Base-by-base conservation (phyloP, 2,113 vertebrate genomes). In the Acanthisitta chloris region DNA sequence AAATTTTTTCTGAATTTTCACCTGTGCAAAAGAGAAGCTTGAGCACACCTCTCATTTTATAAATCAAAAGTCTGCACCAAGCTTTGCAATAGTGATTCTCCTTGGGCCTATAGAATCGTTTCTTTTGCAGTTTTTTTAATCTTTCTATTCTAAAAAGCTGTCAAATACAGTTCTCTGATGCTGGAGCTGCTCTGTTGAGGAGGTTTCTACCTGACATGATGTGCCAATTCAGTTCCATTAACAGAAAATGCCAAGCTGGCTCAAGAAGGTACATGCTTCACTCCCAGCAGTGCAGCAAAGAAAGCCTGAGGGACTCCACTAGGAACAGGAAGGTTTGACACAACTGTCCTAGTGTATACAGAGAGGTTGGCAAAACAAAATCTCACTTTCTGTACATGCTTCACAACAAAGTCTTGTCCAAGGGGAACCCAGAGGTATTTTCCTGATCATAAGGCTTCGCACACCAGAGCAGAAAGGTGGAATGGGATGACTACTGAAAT, bases 281-380 rank as follows among this genome's bases (percentile, higher is more conserved):
- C 54, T 74, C 33, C 64, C 3, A 1, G 18, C 17, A 7, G 52
- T 0, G 0, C 3, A 4, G 33, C 17, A 26, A 59, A 85, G 62
- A 71, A 79, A 70, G 43, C 49, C 33, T 24, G 26, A 90, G 24
- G 38, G n/a, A 40, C 19, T 66, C 34, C 28, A 57, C 7, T 38
- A 28, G 29, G 51, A 74, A 83, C 0, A 1, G 34, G n/a, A 81
- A 69, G 19, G 7, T 73, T 84, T 86, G 77, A 73, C 7, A 34
- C 38, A 86, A 23, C 9, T 74, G 42, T 90, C 38, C 31, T 29
- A 19, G 14, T 24, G 10, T 10, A 33, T 26, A 14, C 12, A 23
- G 21, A 14, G 9, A 2, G 2, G 13, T 1, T 67, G 31, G 28
- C 64, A 92, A 71, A 83, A 80, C 0, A 0, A 62, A 74, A 87